A percentile compares a stretch with the other conserved stretches of the same genome.
These are phyloP conservation scores for Hetaerina americana DNA, from an alignment of 1,140 invertebrate species.

Conservation along the genomic window DNA sequence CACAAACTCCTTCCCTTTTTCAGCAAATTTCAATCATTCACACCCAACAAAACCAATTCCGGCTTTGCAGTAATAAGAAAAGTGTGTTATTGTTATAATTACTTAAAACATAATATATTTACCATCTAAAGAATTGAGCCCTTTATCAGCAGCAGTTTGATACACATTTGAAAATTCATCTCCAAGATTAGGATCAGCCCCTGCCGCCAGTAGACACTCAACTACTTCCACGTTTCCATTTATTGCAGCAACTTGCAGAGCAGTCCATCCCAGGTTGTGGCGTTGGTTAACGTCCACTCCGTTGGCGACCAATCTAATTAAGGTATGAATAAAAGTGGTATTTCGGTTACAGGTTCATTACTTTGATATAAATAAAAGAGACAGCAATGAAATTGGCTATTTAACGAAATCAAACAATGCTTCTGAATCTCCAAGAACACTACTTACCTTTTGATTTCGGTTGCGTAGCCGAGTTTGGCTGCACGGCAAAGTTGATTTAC, in stretches of 20 bases:
- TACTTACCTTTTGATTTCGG: slow-evolving; percentile 43
- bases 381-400: background rate
- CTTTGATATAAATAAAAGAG: slow-evolving; percentile 2
- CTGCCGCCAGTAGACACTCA: slow-evolving; percentile 51
- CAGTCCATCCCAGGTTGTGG: slow-evolving; percentile 72
- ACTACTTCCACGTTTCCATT: slow-evolving; percentile 54
- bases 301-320: slow-evolving; percentile 19
- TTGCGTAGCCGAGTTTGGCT: slow-evolving; percentile 43
- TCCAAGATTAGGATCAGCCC: slow-evolving; percentile 63
- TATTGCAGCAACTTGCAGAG: slow-evolving; percentile 69
- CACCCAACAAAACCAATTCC: too few relatives aligned
- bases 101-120: slow-evolving; percentile 11
- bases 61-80: too few relatives aligned
- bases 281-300: slow-evolving; percentile 44
- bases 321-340: slow-evolving; percentile 5
- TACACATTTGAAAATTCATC: slow-evolving; percentile 68
- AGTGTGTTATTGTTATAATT: slow-evolving; percentile 6
- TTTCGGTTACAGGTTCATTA: slow-evolving; percentile 6
- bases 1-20: too few relatives aligned
- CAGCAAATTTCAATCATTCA: too few relatives aligned
- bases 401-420: background rate
- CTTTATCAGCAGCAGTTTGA: slow-evolving; percentile 40
- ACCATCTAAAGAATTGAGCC: slow-evolving; percentile 48
- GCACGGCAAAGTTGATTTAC: slow-evolving; percentile 47
- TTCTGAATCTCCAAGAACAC: background rate